Conservation (phyloP, 2,113 vertebrate species). For the Sisor rabdophorus region DNA sequence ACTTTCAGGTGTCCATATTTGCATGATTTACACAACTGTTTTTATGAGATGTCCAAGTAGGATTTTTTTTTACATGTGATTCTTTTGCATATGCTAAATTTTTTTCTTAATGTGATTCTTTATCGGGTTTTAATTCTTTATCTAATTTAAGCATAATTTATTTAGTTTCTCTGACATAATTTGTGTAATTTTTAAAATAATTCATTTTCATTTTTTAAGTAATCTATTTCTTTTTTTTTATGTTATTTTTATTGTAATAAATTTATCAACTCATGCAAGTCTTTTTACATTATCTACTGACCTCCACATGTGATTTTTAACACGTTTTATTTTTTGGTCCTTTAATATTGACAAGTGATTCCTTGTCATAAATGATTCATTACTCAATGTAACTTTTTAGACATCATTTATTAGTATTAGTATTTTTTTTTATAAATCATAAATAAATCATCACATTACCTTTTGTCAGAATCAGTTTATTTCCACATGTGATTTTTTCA, state of each 20-base stretch:
- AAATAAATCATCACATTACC: not conserved
- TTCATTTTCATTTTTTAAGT: not conserved
- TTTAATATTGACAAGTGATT: not conserved
- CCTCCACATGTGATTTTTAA: not conserved
- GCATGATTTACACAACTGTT: not conserved
- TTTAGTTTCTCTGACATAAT: not conserved
- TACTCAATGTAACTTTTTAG: not conserved
- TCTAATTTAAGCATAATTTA: not conserved
- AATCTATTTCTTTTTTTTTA: not conserved
- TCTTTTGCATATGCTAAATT: not conserved
- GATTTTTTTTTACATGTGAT: not conserved
- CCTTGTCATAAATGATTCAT: not conserved
- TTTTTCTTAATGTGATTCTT: too few species aligned
- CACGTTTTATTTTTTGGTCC: not conserved
- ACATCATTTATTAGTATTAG: not conserved
- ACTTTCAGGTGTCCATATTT: not conserved
- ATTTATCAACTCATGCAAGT: not conserved
- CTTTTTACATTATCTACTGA: not conserved
- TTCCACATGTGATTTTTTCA: not conserved
- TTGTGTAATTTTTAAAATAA: not conserved
- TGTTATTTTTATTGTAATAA: not conserved
- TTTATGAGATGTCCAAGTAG: too few species aligned
- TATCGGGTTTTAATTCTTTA: not conserved
- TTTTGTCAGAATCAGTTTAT: not conserved
- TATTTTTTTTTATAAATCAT: not conserved